Evolutionary conservation across 2,113 vertebrate species (phyloP), one percentile per base, ranked within the genome.

Genomic region (Tachysurus vachellii): DNA sequence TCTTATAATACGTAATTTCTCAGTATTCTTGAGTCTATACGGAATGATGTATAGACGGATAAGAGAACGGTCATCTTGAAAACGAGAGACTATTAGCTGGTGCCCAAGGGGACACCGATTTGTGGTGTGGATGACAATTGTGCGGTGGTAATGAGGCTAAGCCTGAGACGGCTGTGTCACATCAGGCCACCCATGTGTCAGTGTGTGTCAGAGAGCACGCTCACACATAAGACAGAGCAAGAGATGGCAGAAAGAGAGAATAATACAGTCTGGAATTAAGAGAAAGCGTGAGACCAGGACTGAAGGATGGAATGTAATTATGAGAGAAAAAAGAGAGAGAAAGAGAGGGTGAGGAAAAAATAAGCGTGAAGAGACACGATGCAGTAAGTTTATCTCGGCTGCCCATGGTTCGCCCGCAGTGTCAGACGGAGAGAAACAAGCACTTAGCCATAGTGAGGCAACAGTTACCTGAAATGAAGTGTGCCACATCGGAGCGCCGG

Each of bases 101-200:
- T 93, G 93, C 94, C 93, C 93, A 82, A 91, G 87, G 44, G 93
- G 93, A 92, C 89, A 86, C 90, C 89, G 92, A 94, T 92, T 61
- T 93, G 94, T 94, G 93, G 93, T 94, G 94, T 94, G 93, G 94
- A 93, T 95, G 94, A 95, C 95, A 95, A 95, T 95, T 95, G 92
- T 93, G 90, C 91, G 83, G 93, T 91, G 90, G 92, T 95, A 95
- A 95, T 95, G 94, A 95, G 94, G 94, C 93, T 93, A 93, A 94
- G 92, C 94, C 87, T 93, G 88, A 93, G 93, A 94, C 91, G 94
- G 93, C 92, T 91, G 91, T 95, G 95, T 94, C 94, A 94, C 91
- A 90, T 91, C 66, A 91, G 90, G 94, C 93, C 93, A 94, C 92
- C 92, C 89, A 89, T 92, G 93, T 93, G 92, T 94, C 90, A 90